Evolutionary conservation across 2,113 vertebrate genomes (phyloP).

Genomic region (Poicephalus meyeri): DNA sequence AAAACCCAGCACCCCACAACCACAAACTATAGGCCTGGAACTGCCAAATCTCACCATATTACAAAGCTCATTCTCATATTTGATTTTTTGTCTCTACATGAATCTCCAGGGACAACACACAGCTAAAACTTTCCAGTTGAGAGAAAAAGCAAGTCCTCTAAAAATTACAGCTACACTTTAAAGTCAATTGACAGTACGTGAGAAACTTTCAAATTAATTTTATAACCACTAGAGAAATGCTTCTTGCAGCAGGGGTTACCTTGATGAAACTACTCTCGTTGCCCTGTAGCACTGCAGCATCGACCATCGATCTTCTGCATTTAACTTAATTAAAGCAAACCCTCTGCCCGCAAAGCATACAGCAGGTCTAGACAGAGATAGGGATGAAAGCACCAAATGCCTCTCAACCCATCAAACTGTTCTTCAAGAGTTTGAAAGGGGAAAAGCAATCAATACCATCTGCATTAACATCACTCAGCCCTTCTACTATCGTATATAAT

Average conservation of each 20-base stretch:
- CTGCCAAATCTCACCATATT: background rate
- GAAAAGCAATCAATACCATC: background rate
- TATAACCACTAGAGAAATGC: background rate
- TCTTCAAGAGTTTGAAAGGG: background rate
- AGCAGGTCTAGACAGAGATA: background rate
- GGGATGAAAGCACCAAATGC: background rate
- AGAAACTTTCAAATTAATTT: background rate
- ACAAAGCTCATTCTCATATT: background rate
- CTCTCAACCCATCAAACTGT: background rate
- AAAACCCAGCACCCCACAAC: too few relatives aligned
- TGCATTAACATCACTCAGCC: background rate
- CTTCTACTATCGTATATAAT: background rate
- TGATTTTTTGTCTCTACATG: background rate
- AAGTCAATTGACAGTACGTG: background rate
- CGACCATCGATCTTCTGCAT: background rate
- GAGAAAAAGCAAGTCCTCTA: background rate
- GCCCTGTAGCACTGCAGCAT: background rate
- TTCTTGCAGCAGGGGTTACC: background rate
- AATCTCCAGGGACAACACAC: background rate
- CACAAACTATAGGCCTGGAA: background rate
- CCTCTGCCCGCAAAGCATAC: background rate
- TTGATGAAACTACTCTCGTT: background rate
- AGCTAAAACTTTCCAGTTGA: background rate
- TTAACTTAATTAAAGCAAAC: slow-evolving; percentile 33
- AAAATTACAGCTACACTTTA: background rate